Evolutionary conservation across 2,888 invertebrate genomes (phyloP), one percentile per base, ranked within the genome.

Genomic region (Pterostichus niger): DNA sequence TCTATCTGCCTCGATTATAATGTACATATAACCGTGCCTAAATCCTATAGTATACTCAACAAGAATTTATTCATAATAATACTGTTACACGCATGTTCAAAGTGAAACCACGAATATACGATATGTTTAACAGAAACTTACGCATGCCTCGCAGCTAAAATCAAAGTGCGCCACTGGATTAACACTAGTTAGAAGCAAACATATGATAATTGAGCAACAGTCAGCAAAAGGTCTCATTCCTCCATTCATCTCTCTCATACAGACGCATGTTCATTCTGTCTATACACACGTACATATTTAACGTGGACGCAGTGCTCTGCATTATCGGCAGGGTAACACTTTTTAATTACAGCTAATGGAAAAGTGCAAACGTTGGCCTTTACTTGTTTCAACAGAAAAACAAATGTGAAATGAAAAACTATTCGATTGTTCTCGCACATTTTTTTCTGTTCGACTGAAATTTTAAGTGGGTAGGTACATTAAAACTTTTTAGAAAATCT

Each of bases 141-240:
- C 40, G 40, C 40, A 40, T 40, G 7, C 40, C 40, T 6, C 9
- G 40, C 40, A 40, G 40, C 7, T 6, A 9, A 40, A 40, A 52
- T 52, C 52, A 31, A 52, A 59, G 24, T 76, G 5, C 56, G 78
- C 79, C 49, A 17, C 64, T 79, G 79, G 5, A 31, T 15, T 46
- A 17, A 24, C 46, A 31, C 46, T 40, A 10, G 31, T 9, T n/a
- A 11, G 49, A 11, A 61, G 79, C 79, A 79, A 79, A 79, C 79
- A 64, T 79, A 79, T 79, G 79, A 46, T 79, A 79, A 79, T 79
- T 79, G 79, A 79, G 61, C 79, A 79, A 46, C 61, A 59, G 79
- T 79, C 79, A 64, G 79, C 59, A 59, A 17, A 13, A n/a, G n/a
- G 6, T 5, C 52, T 15, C 52, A 5, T 52, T 6, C n/a, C 52